Conservation (phyloP, 64 coral and sea anemone species). For the Porites australiensis region DNA sequence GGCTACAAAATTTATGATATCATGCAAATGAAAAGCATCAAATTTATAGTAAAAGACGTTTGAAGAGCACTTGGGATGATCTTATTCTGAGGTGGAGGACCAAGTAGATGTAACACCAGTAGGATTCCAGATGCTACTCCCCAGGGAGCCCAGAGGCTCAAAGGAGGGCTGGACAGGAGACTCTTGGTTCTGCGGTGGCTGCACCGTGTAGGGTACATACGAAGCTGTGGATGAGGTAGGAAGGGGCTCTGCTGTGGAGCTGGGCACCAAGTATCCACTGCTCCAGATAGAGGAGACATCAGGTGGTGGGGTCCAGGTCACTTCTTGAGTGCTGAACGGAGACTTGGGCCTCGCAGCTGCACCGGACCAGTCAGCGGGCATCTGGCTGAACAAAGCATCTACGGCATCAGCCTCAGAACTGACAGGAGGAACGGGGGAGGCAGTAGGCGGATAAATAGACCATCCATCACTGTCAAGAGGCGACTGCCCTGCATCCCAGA, state of each 20-base stretch:
- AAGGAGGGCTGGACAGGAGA: constrained; percentile 58
- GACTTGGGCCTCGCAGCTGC: not conserved
- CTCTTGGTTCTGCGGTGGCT: constrained; percentile 50
- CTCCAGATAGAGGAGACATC: constrained; percentile 74
- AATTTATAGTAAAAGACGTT: not conserved
- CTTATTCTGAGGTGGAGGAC: constrained; percentile 84
- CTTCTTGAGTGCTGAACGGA: constrained; percentile 41
- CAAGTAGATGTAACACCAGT: constrained; percentile 65
- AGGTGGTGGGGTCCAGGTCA: constrained; percentile 38
- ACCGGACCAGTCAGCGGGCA: constrained; percentile 57
- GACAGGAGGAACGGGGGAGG: not conserved
- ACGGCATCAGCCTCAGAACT: constrained; percentile 73
- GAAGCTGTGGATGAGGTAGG: constrained; percentile 46
- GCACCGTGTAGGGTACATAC: constrained; percentile 9
- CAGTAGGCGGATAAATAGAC: constrained; percentile 53
- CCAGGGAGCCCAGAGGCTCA: constrained; percentile 69
- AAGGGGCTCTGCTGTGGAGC: constrained; percentile 18
- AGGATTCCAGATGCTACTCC: constrained; percentile 39
- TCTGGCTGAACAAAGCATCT: constrained; percentile 83
- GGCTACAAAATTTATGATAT: not conserved
- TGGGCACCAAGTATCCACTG: constrained; percentile 24
- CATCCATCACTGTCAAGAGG: constrained; percentile 81
- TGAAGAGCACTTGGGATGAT: not conserved
- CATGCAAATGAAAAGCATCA: not conserved
- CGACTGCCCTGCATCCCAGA: constrained; percentile 80